phyloP scores from a whole-genome alignment of 2,113 vertebrate species.

The Gallinago undulata region DNA sequence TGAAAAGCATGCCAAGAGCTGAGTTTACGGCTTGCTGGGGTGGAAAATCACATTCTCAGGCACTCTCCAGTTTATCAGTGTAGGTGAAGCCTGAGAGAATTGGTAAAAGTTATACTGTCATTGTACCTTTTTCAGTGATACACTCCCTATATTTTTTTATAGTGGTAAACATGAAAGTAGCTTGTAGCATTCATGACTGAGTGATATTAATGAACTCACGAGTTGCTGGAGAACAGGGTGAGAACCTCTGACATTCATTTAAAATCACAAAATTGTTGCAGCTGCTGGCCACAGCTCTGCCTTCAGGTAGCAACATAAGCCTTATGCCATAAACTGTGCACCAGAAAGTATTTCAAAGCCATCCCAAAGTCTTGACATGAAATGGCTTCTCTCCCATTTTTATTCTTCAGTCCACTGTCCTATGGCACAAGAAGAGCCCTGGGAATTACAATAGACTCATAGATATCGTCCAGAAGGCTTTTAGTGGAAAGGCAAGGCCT shows the following conservation, averaged over 20 bases:
- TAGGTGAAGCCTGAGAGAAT: not conserved
- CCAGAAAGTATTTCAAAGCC: conserved; percentile 12
- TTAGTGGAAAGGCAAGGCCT: not conserved
- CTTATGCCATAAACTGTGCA: not conserved
- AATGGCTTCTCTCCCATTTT: not conserved
- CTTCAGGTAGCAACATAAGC: not conserved
- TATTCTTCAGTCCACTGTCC: not conserved
- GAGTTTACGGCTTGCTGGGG: not conserved
- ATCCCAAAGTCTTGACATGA: not conserved
- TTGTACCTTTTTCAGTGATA: not conserved
- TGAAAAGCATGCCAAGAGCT: not conserved
- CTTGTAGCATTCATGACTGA: not conserved
- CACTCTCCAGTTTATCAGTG: not conserved
- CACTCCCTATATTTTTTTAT: not conserved
- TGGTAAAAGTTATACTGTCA: not conserved
- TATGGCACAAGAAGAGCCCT: not conserved
- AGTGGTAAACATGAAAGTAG: not conserved
- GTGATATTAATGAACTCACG: not conserved
- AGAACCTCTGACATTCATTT: not conserved
- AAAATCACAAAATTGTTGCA: conserved; percentile 10
- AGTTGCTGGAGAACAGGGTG: not conserved
- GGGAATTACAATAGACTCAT: not conserved
- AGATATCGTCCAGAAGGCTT: not conserved
- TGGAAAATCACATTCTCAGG: not conserved
- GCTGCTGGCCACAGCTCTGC: not conserved